Conservation (phyloP, 2,888 invertebrate species). For the Standfussiana lucernea region DNA sequence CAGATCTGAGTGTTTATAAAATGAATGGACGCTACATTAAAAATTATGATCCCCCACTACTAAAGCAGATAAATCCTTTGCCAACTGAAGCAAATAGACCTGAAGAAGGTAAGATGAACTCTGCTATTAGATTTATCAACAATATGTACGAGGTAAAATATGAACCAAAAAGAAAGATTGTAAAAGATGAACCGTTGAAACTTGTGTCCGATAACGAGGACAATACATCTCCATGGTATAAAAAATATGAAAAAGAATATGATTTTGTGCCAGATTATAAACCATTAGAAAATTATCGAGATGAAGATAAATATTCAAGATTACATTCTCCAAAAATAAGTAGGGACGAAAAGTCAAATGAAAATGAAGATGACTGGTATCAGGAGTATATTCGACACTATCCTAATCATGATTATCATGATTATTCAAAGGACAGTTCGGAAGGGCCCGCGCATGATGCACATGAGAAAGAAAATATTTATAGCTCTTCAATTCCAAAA, state of each 20-base stretch:
- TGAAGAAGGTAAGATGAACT: constrained; percentile 30
- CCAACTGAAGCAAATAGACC: constrained; percentile 10
- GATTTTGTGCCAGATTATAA: constrained; percentile 26
- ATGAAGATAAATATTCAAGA: constrained; percentile 16
- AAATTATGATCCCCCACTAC: constrained; percentile 8
- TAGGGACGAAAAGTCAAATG: constrained; percentile 16
- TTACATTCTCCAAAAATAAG: constrained; percentile 19
- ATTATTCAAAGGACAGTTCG: constrained; percentile 41
- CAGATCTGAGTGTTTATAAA: constrained; percentile 69
- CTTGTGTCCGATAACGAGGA: background rate
- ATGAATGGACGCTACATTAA: constrained; percentile 27
- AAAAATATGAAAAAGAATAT: constrained; percentile 40
- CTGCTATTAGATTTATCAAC: constrained; percentile 54
- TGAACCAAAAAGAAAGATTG: constrained; percentile 5
- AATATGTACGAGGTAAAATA: constrained; percentile 36
- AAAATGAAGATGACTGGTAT: constrained; percentile 44
- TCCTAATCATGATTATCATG: constrained; percentile 46
- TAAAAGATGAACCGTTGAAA: constrained; percentile 26
- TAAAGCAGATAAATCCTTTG: constrained; percentile 1
- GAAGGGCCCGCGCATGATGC: constrained; percentile 15
- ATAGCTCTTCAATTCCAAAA: constrained; percentile 39
- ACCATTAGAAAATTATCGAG: constrained; percentile 25
- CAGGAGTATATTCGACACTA: constrained; percentile 36
- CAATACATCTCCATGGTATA: constrained; percentile 29
- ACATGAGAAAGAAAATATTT: constrained; percentile 23